These are phyloP conservation scores for Nomada ruficornis DNA, from an alignment of 2,888 invertebrate species.

Conservation along the genomic window DNA sequence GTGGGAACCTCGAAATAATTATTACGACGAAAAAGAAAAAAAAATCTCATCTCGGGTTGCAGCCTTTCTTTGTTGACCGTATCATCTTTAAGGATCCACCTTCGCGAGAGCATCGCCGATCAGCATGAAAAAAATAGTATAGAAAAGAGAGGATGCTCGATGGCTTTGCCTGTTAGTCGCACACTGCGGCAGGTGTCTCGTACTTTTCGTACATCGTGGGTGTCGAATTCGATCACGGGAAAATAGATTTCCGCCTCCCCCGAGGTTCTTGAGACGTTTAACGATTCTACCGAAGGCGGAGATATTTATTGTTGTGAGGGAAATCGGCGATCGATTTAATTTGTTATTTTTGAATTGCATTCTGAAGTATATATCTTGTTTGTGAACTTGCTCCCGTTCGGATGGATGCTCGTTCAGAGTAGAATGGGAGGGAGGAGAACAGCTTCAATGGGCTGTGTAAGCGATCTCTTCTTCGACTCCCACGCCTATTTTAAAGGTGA, in stretches of 20 bases:
- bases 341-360: neutral
- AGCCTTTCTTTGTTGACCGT: slow-evolving; percentile 82
- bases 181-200: slow-evolving; percentile 69
- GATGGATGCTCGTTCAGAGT: neutral
- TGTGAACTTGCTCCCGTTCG: slow-evolving; percentile 18
- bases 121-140: slow-evolving; percentile 28
- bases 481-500: slow-evolving; percentile 81
- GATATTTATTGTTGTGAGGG: neutral
- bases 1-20: slow-evolving; percentile 84
- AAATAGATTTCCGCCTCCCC: slow-evolving; percentile 58
- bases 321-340: neutral
- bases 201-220: slow-evolving; percentile 32
- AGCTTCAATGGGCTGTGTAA: slow-evolving; percentile 60
- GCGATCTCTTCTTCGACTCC: slow-evolving; percentile 80
- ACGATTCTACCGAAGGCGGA: neutral
- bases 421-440: slow-evolving; percentile 3
- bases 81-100: slow-evolving; percentile 82
- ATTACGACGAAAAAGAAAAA: slow-evolving; percentile 78
- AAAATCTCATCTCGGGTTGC: slow-evolving; percentile 79
- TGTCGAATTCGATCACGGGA: slow-evolving; percentile 62
- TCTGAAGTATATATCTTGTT: neutral
- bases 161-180: slow-evolving; percentile 57
- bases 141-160: slow-evolving; percentile 38
- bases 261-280: neutral
- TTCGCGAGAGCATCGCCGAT: slow-evolving; percentile 61